These are phyloP conservation scores for Pygoscelis adeliae DNA, from an alignment of 2,113 vertebrate genomes.

Conservation along the genomic window DNA sequence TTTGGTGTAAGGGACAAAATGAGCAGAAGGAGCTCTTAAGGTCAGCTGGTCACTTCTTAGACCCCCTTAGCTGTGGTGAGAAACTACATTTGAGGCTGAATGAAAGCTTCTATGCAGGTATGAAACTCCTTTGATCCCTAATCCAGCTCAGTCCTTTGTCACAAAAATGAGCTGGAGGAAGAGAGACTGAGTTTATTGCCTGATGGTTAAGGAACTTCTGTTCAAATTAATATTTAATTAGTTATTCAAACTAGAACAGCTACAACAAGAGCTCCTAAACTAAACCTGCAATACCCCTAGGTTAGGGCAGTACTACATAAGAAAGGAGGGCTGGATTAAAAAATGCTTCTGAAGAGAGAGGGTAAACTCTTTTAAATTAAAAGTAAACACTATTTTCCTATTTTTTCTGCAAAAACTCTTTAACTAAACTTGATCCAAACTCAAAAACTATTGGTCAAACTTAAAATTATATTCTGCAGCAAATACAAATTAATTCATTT, in stretches of 20 bases:
- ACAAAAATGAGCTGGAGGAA: neutral
- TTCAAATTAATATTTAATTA: conserved; percentile 23
- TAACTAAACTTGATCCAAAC: neutral
- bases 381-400: neutral
- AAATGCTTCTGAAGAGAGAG: neutral
- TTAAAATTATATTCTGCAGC: neutral
- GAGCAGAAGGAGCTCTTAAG: neutral
- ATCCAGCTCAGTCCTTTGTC: neutral
- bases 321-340: neutral
- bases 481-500: neutral
- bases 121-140: neutral
- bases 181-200: neutral
- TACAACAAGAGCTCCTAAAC: neutral
- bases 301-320: neutral
- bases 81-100: neutral
- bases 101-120: neutral
- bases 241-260: neutral
- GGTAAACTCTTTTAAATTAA: neutral
- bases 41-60: neutral
- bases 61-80: neutral
- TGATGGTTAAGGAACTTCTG: neutral
- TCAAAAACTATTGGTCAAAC: neutral
- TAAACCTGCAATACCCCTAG: neutral
- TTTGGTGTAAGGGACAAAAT: neutral
- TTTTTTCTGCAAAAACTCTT: neutral